Base-by-base conservation (phyloP, 2,888 invertebrate species). In the Macropis europaea region DNA sequence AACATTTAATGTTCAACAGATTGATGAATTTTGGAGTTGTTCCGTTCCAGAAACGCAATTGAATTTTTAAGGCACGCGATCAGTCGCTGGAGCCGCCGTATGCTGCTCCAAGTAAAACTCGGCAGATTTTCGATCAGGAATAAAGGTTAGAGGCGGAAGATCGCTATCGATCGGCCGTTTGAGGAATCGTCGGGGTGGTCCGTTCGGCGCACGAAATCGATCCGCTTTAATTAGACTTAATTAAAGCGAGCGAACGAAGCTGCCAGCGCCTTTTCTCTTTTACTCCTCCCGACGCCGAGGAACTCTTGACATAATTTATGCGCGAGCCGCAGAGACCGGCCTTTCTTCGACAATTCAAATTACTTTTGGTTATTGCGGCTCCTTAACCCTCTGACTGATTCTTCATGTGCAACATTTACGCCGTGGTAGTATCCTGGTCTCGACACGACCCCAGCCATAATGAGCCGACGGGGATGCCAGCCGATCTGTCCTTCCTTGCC, bases 341-440 rank as follows among this genome's bases (percentile, higher is more conserved):
- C 42, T 56, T 64, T 61, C 66, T 48, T 64, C 42, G 40, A 38
- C 62, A 24, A 50, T 66, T 66, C n/a, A 69, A 69, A 70, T 74
- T 70, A 78, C 70, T 78, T 59, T 74, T 66, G 70, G 45, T 70
- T 68, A 63, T 66, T 63, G 54, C 79, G 48, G 13, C 48, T 53
- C 62, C 63, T 57, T 56, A 17, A 45, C 48, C 26, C 47, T 17
- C 60, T n/a, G 15, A 19, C 17, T 43, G 59, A 62, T 52, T 52
- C 38, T 66, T 82, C 83, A 83, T 66, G 79, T 69, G 77, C 84
- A 85, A 53, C 85, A 84, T 74, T 79, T 82, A 53, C 78, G 84
- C 30, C 84, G 80, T 19, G 84, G 81, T 48, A 86, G 61, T 80
- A 86, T 84, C 66, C 79, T 82, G 45, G 85, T 86, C 77, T 86